Conservation (phyloP, 2,888 invertebrate genomes). For the Pandemis heparana region DNA sequence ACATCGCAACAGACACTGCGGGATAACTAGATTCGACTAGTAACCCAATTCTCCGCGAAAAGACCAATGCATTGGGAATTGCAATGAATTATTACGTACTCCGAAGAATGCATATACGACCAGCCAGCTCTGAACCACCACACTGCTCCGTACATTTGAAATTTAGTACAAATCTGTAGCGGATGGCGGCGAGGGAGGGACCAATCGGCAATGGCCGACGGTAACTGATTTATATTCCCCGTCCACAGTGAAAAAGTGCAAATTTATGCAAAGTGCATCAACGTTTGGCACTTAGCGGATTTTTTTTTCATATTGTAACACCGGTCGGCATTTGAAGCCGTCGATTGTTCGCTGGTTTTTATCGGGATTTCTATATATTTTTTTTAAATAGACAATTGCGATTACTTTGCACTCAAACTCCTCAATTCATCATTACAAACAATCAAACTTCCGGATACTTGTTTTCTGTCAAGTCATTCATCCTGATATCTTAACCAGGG, state of each 20-base stretch:
- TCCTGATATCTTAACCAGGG: no score
- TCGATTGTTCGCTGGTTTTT: slow-evolving; percentile 2
- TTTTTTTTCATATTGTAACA: slow-evolving; percentile 43
- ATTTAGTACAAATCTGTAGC: background rate
- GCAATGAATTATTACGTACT: slow-evolving; percentile 48
- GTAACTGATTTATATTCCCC: slow-evolving; percentile 60
- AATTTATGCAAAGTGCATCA: slow-evolving; percentile 69
- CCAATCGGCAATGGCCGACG: slow-evolving; percentile 24
- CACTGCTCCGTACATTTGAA: slow-evolving; percentile 23
- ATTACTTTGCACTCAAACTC: no score
- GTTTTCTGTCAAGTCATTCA: no score
- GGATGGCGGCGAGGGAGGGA: background rate
- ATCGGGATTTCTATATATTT: background rate
- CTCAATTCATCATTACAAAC: no score
- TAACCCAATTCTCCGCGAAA: slow-evolving; percentile 49
- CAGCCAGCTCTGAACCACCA: slow-evolving; percentile 34
- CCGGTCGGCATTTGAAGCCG: slow-evolving; percentile 34
- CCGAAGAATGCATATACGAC: slow-evolving; percentile 42
- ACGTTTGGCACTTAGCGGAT: slow-evolving; percentile 42
- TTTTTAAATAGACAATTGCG: no score
- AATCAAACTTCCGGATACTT: no score
- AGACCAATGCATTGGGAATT: slow-evolving; percentile 45
- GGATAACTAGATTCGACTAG: slow-evolving; percentile 33
- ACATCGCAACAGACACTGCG: slow-evolving; percentile 18
- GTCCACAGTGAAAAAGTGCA: slow-evolving; percentile 54